A percentile compares a stretch with the other conserved stretches of the same genome.
Conservation (phyloP, 2,888 invertebrate species). For the Marasmarcha lunaedactyla region DNA sequence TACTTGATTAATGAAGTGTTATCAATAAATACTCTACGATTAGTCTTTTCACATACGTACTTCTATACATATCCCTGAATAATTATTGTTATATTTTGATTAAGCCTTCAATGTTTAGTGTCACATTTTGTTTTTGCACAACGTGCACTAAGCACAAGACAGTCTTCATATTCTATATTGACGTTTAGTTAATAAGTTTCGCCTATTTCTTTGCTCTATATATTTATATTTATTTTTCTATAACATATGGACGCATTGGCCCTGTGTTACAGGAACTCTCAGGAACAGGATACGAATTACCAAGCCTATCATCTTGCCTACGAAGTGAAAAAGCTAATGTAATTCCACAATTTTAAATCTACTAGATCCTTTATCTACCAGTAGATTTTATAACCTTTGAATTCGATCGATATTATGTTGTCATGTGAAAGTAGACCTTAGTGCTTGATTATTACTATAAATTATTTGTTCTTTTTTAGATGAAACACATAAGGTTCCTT, state of each 20-base stretch:
- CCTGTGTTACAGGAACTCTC: conserved; percentile 87
- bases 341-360: conserved; percentile 69
- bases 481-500: not conserved
- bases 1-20: too few relatives aligned
- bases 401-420: not conserved
- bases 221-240: conserved; percentile 15
- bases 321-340: conserved; percentile 99
- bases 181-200: not conserved
- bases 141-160: conserved; percentile 24
- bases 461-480: not conserved
- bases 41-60: too few relatives aligned
- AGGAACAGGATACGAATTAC: conserved; percentile 92
- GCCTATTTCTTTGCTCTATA: conserved; percentile 8
- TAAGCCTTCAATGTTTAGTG: conserved; percentile 23
- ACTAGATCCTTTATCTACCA: conserved; percentile 41
- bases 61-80: not conserved
- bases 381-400: conserved; percentile 27
- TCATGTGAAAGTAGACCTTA: conserved; percentile 22
- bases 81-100: not conserved
- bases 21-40: too few relatives aligned
- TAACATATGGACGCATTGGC: conserved; percentile 66
- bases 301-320: conserved; percentile 99
- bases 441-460: conserved; percentile 29
- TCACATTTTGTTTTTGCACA: conserved; percentile 25
- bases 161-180: not conserved